Conservation (phyloP, 2,888 invertebrate genomes). For the Drosophila kambysellisi region DNA sequence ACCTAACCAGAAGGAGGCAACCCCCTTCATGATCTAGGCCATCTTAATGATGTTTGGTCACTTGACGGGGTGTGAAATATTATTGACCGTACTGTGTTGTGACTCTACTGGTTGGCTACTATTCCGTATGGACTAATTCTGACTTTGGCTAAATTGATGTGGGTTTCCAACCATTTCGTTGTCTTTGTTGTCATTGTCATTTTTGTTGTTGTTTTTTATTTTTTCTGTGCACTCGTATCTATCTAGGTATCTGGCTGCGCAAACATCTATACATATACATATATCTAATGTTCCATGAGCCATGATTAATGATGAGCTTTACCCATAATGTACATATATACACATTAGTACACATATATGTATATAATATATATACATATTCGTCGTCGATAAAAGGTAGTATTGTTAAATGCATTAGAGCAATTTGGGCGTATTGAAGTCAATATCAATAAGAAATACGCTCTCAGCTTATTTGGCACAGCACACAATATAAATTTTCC, state of each 20-base stretch:
- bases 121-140: slow-evolving; percentile 12
- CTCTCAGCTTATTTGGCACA: neutral
- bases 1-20: slow-evolving; percentile 1
- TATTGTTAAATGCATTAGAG: neutral
- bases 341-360: neutral
- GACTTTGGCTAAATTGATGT: slow-evolving; percentile 43
- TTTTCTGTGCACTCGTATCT: neutral
- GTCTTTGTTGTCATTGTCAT: slow-evolving; percentile 1
- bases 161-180: slow-evolving; percentile 21
- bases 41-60: slow-evolving; percentile 65
- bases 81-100: slow-evolving; percentile 47
- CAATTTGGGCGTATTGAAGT: neutral
- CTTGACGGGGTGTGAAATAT: slow-evolving; percentile 57
- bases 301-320: slow-evolving; percentile 54
- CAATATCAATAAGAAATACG: neutral
- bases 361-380: neutral
- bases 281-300: slow-evolving; percentile 1
- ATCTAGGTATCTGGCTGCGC: slow-evolving; percentile 9
- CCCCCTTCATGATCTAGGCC: slow-evolving; percentile 18
- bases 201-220: neutral
- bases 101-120: slow-evolving; percentile 10
- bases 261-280: neutral
- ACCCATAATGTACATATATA: slow-evolving; percentile 1
- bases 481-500: neutral
- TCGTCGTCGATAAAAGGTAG: neutral